Evolutionary conservation across 2,888 invertebrate species (phyloP).

Genomic region (Ceramica pisi): DNA sequence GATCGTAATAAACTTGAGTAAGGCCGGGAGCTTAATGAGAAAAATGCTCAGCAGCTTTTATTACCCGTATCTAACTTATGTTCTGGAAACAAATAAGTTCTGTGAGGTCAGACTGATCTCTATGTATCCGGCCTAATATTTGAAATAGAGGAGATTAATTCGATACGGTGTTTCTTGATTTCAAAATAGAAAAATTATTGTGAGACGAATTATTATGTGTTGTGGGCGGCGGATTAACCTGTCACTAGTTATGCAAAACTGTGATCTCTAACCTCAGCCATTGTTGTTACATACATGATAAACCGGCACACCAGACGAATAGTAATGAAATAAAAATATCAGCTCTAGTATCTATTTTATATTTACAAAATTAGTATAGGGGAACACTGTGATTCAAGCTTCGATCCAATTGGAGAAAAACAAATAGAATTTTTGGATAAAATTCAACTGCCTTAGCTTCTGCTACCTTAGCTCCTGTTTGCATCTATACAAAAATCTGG

Average conservation of each 20-base stretch:
- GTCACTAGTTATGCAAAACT: conserved; percentile 38
- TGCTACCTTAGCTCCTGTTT: conserved; percentile 1
- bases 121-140: conserved; percentile 59
- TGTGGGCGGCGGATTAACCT: conserved; percentile 40
- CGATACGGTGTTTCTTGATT: conserved; percentile 57
- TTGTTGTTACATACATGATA: conserved; percentile 24
- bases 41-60: conserved; percentile 73
- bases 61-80: conserved; percentile 78
- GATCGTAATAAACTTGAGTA: conserved; percentile 67
- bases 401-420: background rate
- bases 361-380: background rate
- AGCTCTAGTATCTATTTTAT: background rate
- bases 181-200: conserved; percentile 35
- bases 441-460: background rate
- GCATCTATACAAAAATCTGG: conserved; percentile 16
- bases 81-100: conserved; percentile 71
- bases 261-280: conserved; percentile 43
- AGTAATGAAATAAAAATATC: background rate
- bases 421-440: background rate
- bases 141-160: conserved; percentile 66
- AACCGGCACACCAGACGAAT: conserved; percentile 3
- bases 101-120: conserved; percentile 62
- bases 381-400: background rate
- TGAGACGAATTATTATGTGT: conserved; percentile 53
- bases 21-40: conserved; percentile 74